Base-by-base conservation (phyloP, 2,113 vertebrate genomes). In the Bolborhynchus lineola region DNA sequence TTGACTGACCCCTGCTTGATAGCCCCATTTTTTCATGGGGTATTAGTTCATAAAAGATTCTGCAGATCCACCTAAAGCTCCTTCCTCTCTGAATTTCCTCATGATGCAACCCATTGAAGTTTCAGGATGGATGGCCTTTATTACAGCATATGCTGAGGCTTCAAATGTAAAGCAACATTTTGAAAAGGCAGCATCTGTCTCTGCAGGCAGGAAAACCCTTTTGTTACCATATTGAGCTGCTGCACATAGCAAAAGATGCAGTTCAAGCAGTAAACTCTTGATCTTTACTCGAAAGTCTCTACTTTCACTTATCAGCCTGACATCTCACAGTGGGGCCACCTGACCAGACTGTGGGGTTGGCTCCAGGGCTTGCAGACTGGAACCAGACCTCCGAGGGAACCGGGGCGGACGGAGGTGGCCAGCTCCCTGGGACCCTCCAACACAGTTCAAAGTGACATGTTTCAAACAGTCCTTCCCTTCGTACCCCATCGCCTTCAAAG, bases 271-370 rank as follows among this genome's bases (percentile, higher is more conserved):
- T 81, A 96, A 95, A 97, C 94, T 91, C 96, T 97, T 97, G 82
- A 92, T 96, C 97, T 95, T 93, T 91, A n/a, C 93, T 81, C 95
- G 64, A 97, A 97, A 98, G 98, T 97, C 97, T 98, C 95, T 81
- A 98, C 95, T 98, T 98, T 98, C 98, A 98, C 98, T 98, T 98
- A 98, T 98, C 98, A 98, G 98, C 97, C 99, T 99, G 98, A 98
- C 98, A 98, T 98, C 98, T 98, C 99, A 96, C 98, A 98, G 98
- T 98, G 98, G 98, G 98, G 98, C 98, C 94, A 98, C 98, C 97
- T 97, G 98, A 97, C 96, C 94, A 94, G 98, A 98, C 98, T 97
- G 95, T 91, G 68, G 95, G 95, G 97, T 97, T 98, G 98, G 98
- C 98, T 98, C 98, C 98, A 98, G 97, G 98, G 98, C 98, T 97